phyloP scores from a whole-genome alignment of 2,888 invertebrate species.

The Hemicrepidius hirtus region DNA sequence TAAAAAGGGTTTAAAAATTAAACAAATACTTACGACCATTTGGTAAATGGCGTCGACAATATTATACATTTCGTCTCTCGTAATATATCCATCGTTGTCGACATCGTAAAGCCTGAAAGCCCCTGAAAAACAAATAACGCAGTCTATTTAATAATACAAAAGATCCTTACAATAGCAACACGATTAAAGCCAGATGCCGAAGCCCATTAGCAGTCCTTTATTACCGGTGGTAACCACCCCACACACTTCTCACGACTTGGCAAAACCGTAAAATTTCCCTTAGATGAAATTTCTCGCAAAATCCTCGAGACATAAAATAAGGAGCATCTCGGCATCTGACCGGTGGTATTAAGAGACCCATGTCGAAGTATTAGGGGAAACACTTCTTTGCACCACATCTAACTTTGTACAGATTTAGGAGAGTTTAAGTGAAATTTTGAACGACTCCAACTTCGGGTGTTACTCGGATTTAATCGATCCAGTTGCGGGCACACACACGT shows the following conservation, averaged over 20 bases:
- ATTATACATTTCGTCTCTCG: slow-evolving; percentile 96
- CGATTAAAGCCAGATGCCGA: slow-evolving; percentile 10
- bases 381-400: slow-evolving; percentile 10
- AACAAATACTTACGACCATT: slow-evolving; percentile 95
- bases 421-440: slow-evolving; percentile 11
- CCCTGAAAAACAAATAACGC: slow-evolving; percentile 79
- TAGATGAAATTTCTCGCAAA: slow-evolving; percentile 10
- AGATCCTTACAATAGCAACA: background rate
- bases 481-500: no score
- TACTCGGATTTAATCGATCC: no score
- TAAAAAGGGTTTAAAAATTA: slow-evolving; percentile 11
- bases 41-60: slow-evolving; percentile 98
- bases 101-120: slow-evolving; percentile 96
- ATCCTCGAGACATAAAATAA: slow-evolving; percentile 8
- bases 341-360: background rate
- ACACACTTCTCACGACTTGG: background rate
- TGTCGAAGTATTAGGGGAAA: slow-evolving; percentile 9
- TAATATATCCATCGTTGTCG: slow-evolving; percentile 96
- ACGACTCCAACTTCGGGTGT: background rate
- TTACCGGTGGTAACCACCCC: background rate
- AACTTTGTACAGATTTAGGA: slow-evolving; percentile 14
- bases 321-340: slow-evolving; percentile 11
- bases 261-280: slow-evolving; percentile 17
- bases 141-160: slow-evolving; percentile 25
- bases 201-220: slow-evolving; percentile 17